These are phyloP conservation scores for Balanococcus diminutus DNA, from an alignment of 2,888 invertebrate genomes.

Conservation along the genomic window DNA sequence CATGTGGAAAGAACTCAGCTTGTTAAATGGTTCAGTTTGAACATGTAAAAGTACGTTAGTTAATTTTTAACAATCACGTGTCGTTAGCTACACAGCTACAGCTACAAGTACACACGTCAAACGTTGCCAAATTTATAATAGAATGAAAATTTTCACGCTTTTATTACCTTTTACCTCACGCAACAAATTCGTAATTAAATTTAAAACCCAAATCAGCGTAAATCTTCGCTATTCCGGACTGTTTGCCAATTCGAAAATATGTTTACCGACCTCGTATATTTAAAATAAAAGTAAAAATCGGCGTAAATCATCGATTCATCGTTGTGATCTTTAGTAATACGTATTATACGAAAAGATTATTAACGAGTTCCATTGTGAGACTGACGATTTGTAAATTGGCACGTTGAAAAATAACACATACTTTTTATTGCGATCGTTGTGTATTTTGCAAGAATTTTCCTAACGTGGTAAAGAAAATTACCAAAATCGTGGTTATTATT, in stretches of 20 bases:
- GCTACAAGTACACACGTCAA: too few relatives aligned
- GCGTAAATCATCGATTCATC: conserved; percentile 3
- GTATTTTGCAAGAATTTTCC: neutral
- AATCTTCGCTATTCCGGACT: too few relatives aligned
- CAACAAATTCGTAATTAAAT: neutral
- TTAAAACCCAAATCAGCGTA: neutral
- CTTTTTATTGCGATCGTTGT: too few relatives aligned
- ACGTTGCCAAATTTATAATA: neutral
- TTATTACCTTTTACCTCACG: too few relatives aligned
- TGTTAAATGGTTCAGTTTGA: neutral
- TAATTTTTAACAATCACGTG: conserved; percentile 10
- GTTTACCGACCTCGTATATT: neutral
- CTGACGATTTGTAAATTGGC: neutral
- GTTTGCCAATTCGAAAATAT: neutral
- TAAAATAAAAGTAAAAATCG: too few relatives aligned
- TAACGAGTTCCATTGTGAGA: neutral
- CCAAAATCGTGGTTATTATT: conserved; percentile 7
- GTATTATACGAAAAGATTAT: neutral
- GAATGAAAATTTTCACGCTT: neutral
- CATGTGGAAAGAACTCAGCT: neutral
- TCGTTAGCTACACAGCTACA: neutral
- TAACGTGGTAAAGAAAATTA: neutral
- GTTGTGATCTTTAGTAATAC: neutral
- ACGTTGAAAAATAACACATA: neutral
- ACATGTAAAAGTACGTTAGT: neutral